phyloP scores from a whole-genome alignment of 1,140 invertebrate species.

The Galleria mellonella region DNA sequence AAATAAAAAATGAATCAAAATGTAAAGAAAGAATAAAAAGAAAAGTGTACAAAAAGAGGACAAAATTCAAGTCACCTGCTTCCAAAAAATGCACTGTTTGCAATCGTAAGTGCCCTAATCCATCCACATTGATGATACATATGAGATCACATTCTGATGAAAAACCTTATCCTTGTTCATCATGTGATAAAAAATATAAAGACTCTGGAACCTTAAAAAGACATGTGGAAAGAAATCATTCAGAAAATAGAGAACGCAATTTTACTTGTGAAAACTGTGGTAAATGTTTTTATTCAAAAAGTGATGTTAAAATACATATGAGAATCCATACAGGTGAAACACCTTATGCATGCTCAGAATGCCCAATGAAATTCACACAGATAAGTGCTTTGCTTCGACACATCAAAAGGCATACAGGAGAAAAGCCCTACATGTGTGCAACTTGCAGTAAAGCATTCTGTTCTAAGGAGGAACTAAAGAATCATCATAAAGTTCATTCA shows the following conservation, averaged over 20 bases:
- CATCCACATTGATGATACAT: constrained; percentile 38
- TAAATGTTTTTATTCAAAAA: constrained; percentile 72
- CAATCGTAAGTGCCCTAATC: constrained; percentile 74
- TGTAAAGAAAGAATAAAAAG: constrained; percentile 5
- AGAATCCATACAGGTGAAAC: constrained; percentile 56
- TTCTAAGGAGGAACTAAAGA: constrained; percentile 40
- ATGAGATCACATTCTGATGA: constrained; percentile 53
- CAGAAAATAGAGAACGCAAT: constrained; percentile 20
- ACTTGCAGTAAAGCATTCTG: constrained; percentile 77
- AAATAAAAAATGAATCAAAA: constrained; percentile 10
- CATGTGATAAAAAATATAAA: constrained; percentile 65
- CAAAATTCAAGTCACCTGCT: constrained; percentile 16
- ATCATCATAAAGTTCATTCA: constrained; percentile 36
- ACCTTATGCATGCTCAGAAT: constrained; percentile 44
- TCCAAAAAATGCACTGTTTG: constrained; percentile 76
- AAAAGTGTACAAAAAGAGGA: constrained; percentile 11
- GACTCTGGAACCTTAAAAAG: constrained; percentile 59
- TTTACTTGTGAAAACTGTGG: constrained; percentile 74
- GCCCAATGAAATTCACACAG: constrained; percentile 44
- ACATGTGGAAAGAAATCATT: constrained; percentile 43
- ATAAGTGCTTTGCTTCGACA: constrained; percentile 70
- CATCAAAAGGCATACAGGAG: constrained; percentile 84
- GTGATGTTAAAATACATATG: constrained; percentile 43
- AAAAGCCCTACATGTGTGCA: constrained; percentile 78
- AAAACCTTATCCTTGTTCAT: constrained; percentile 34